These are phyloP conservation scores for Athetis lepigone DNA, from an alignment of 2,888 invertebrate genomes.

Conservation along the genomic window DNA sequence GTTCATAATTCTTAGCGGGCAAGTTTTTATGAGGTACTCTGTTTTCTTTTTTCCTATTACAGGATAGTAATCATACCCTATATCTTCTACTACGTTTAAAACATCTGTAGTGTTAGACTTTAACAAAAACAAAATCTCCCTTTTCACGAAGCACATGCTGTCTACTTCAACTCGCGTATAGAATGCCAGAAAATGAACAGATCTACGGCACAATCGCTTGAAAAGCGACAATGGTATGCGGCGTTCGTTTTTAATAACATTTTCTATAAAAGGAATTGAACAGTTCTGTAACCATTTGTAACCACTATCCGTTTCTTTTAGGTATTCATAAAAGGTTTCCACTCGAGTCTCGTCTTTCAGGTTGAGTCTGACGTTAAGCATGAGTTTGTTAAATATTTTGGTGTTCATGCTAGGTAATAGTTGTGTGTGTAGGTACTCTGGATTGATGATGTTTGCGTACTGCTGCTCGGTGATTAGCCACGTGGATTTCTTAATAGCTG, in stretches of 20 bases:
- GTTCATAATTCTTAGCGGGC: constrained; percentile 70
- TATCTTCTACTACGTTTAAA: constrained; percentile 69
- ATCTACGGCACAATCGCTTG: constrained; percentile 74
- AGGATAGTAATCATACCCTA: constrained; percentile 29
- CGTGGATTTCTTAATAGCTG: constrained; percentile 75
- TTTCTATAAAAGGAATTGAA: constrained; percentile 73
- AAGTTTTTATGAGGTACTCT: constrained; percentile 71
- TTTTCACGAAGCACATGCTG: too few relatives aligned
- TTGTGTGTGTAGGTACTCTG: constrained; percentile 72
- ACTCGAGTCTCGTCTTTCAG: constrained; percentile 75
- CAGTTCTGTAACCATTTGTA: constrained; percentile 81
- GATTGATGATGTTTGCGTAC: constrained; percentile 78
- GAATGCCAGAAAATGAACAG: constrained; percentile 68
- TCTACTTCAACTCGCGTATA: neutral
- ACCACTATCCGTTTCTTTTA: constrained; percentile 66
- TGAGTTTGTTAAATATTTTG: constrained; percentile 76
- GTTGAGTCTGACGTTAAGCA: constrained; percentile 75
- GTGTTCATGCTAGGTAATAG: constrained; percentile 77
- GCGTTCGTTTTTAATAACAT: constrained; percentile 64
- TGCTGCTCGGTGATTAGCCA: constrained; percentile 79
- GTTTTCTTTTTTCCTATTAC: constrained; percentile 67
- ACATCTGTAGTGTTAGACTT: constrained; percentile 60
- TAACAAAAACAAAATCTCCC: constrained; percentile 1
- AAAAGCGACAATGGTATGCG: constrained; percentile 58
- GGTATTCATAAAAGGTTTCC: constrained; percentile 76